Evolutionary conservation across 2,113 vertebrate species (phyloP).

Genomic region (Seriola quinqueradiata): DNA sequence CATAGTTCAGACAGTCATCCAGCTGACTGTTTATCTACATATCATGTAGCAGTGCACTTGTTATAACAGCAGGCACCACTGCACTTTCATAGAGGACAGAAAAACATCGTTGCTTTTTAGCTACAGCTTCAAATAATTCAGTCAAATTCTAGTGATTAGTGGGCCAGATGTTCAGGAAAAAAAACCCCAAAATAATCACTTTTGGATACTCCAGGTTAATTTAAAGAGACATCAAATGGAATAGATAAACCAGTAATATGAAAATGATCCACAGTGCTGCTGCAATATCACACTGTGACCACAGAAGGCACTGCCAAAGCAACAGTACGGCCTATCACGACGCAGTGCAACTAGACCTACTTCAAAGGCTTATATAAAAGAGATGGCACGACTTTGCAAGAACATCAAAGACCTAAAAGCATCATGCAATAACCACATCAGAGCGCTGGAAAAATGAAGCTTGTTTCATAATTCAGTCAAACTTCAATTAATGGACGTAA

Average conservation of each 20-base stretch:
- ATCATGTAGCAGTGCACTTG: slow-evolving; percentile 2
- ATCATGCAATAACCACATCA: slow-evolving; percentile 74
- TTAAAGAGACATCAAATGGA: slow-evolving; percentile 72
- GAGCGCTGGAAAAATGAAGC: slow-evolving; percentile 40
- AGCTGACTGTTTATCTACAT: slow-evolving; percentile 18
- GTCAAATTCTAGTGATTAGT: slow-evolving; percentile 15
- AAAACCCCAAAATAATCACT: slow-evolving; percentile 13
- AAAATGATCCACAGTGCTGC: slow-evolving; percentile 42
- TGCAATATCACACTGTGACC: slow-evolving; percentile 71
- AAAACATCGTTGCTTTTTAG: slow-evolving; percentile 28
- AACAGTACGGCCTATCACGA: slow-evolving; percentile 37
- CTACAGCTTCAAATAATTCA: slow-evolving; percentile 24
- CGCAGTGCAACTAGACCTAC: slow-evolving; percentile 52
- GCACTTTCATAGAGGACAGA: slow-evolving; percentile 12
- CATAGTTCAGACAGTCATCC: slow-evolving; percentile 64
- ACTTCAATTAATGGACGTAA: slow-evolving; percentile 13
- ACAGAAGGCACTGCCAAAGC: slow-evolving; percentile 56
- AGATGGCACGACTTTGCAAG: slow-evolving; percentile 65
- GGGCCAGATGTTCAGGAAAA: slow-evolving; percentile 20
- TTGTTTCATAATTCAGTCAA: slow-evolving; percentile 58
- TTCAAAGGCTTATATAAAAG: slow-evolving; percentile 74
- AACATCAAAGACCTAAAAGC: slow-evolving; percentile 76
- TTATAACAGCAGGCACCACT: slow-evolving; percentile 11
- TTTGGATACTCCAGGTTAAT: slow-evolving; percentile 48
- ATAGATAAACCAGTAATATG: slow-evolving; percentile 56